Base-by-base conservation (phyloP, 2,113 vertebrate genomes). In the Motacilla tschutschensis region DNA sequence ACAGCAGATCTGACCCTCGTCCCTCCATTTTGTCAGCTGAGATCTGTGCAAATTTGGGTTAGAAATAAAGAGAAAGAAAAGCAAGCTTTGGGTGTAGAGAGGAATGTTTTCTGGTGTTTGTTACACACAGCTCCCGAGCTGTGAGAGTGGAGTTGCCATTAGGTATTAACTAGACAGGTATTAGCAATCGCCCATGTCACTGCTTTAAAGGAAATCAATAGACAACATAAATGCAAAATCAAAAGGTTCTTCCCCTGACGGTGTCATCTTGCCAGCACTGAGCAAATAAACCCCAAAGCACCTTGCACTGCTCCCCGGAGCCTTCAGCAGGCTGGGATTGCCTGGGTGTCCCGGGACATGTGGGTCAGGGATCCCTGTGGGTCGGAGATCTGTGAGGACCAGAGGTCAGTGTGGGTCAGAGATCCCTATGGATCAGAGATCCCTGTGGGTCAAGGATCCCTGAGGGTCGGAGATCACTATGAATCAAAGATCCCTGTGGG, bases 151-250 rank as follows among this genome's bases (percentile, higher is more conserved):
- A 47, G 79, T 14, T 87, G 53, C 86, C 87, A 69, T 38, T 35
- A 12, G 13, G 66, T 38, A 71, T 93, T 94, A 94, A 85, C 89
- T 51, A 74, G 86, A 66, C 72, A 46, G 63, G 64, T 50, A 57
- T 73, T 84, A 84, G 83, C 84, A 81, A 92, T 11, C 47, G 64
- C 38, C 72, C 51, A 0, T 88, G 88, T 83, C 91, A 94, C 44
- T 57, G 44, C 48, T 85, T 13, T 71, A 74, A 55, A 90, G 91
- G 90, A 95, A 96, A 95, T 93, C 92, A 93, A 90, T 84, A 46
- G 11, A 22, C 70, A 85, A 82, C 63, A 89, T 66, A 93, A 96
- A 76, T 36, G 66, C 79, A 94, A 95, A 95, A 90, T 93, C 82
- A 92, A 95, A 96, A 83, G 80, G 89, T 43, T 87, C 89, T 93